phyloP scores from a whole-genome alignment of 1,140 invertebrate species.

The Teleogryllus occipitalis region DNA sequence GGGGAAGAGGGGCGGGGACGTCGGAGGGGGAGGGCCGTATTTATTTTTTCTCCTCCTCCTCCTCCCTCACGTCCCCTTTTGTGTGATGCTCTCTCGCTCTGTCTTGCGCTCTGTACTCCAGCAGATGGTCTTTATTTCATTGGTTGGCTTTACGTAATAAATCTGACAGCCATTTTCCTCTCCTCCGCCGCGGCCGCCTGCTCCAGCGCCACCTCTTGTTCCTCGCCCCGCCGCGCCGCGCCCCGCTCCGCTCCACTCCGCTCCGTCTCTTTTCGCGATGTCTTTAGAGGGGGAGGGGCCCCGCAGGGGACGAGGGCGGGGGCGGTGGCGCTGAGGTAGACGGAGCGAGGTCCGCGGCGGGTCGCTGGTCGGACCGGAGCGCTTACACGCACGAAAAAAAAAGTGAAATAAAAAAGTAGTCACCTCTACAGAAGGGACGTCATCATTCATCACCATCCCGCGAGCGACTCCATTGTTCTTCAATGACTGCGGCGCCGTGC shows the following conservation, averaged over 20 bases:
- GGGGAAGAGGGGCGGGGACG: not conserved
- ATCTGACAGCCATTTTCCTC: conserved; percentile 18
- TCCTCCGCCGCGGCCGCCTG: not conserved
- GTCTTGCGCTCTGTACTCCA: conserved; percentile 6
- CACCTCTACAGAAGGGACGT: conserved; percentile 13
- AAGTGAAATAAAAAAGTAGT: conserved; percentile 14
- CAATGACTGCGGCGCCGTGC: conserved; percentile 8
- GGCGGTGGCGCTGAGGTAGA: not conserved
- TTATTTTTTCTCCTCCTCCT: conserved; percentile 7
- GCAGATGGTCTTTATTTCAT: conserved; percentile 24
- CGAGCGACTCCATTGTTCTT: conserved; percentile 12
- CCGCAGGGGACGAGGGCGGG: not conserved
- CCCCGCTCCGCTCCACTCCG: not conserved
- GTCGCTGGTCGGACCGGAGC: not conserved
- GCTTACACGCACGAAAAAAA: conserved; percentile 12
- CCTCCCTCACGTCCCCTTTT: not conserved
- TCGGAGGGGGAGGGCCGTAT: not conserved
- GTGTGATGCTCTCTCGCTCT: conserved; percentile 1
- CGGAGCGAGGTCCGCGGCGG: not conserved
- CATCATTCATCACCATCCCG: conserved; percentile 15
- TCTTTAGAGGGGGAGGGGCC: conserved; percentile 9
- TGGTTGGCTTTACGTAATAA: conserved; percentile 23
- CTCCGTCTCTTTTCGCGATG: conserved; percentile 15
- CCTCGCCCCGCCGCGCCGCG: not conserved
- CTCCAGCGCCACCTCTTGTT: not conserved